phyloP scores from a whole-genome alignment of 2,888 invertebrate genomes.

The Eumacrocentrus americanus region DNA sequence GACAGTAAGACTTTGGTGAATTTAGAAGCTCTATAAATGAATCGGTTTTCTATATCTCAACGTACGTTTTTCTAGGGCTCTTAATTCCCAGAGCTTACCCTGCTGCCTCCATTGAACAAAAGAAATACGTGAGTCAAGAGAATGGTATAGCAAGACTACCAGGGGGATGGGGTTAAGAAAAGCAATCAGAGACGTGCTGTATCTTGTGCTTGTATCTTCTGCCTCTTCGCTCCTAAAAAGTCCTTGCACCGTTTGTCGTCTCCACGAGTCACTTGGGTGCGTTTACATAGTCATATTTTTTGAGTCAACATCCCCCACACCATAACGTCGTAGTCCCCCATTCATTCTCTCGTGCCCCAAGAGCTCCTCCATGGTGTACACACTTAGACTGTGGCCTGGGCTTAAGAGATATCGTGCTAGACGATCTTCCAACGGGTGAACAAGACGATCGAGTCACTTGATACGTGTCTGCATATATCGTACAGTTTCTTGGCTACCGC shows the following conservation, averaged over 20 bases:
- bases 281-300: slow-evolving; percentile 39
- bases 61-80: slow-evolving; percentile 36
- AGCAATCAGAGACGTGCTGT: slow-evolving; percentile 56
- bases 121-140: slow-evolving; percentile 36
- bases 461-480: background rate
- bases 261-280: slow-evolving; percentile 4
- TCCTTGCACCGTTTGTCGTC: slow-evolving; percentile 20
- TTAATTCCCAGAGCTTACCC: slow-evolving; percentile 45
- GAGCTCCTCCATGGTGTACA: background rate
- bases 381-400: background rate
- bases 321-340: background rate
- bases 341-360: background rate
- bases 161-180: slow-evolving; percentile 40
- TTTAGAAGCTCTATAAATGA: slow-evolving; percentile 19
- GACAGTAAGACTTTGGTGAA: slow-evolving; percentile 3
- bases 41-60: slow-evolving; percentile 12
- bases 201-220: slow-evolving; percentile 50
- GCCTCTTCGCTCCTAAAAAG: slow-evolving; percentile 29
- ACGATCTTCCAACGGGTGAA: slow-evolving; percentile 5
- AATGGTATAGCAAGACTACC: slow-evolving; percentile 26
- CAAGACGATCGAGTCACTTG: slow-evolving; percentile 6
- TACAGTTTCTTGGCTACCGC: background rate
- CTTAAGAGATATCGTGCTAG: slow-evolving; percentile 6
- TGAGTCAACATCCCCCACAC: slow-evolving; percentile 41
- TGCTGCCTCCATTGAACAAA: slow-evolving; percentile 31